Evolutionary conservation across 2,113 vertebrate genomes (phyloP).

Genomic region (Mystacornis crossleyi): DNA sequence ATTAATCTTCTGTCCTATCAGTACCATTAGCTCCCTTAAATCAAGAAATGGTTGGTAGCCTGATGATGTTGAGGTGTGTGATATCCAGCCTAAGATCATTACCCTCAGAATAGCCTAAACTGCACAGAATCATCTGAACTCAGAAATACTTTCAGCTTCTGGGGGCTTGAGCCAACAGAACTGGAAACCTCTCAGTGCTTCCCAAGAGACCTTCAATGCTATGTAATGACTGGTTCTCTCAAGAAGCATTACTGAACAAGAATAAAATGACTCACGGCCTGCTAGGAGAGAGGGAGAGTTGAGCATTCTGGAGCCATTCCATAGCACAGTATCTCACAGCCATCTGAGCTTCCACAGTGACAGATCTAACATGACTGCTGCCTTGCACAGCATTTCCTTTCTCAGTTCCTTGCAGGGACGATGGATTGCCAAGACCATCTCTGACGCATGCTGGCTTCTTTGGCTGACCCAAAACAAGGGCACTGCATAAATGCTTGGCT

Average conservation of each 20-base stretch:
- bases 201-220: background rate
- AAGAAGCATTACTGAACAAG: background rate
- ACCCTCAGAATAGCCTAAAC: background rate
- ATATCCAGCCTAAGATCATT: background rate
- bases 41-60: background rate
- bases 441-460: background rate
- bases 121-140: background rate
- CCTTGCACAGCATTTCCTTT: background rate
- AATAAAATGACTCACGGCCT: background rate
- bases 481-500: background rate
- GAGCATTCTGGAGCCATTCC: background rate
- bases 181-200: background rate
- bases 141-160: background rate
- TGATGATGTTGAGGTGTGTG: background rate
- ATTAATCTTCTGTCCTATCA: background rate
- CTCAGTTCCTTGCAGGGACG: background rate
- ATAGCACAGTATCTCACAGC: background rate
- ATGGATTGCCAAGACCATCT: background rate
- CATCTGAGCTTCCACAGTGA: background rate
- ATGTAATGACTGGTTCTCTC: background rate
- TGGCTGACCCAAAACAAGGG: background rate
- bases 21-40: background rate
- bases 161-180: background rate
- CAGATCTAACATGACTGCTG: background rate
- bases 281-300: background rate